phyloP scores from a whole-genome alignment of 2,113 vertebrate species.

The Propithecus coquereli region DNA sequence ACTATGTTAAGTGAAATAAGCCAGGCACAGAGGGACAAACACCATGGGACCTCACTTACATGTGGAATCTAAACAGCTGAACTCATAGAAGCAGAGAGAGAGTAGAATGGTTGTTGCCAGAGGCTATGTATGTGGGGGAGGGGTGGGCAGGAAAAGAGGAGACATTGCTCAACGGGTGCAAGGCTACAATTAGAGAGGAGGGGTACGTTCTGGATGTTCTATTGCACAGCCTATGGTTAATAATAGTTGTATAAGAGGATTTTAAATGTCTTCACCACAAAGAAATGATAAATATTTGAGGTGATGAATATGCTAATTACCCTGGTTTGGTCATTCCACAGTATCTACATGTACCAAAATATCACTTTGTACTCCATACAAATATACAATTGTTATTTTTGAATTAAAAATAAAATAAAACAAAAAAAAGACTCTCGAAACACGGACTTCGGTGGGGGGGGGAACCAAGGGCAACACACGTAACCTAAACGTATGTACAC shows the following conservation, averaged over 20 bases:
- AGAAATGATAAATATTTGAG: background rate
- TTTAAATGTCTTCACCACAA: background rate
- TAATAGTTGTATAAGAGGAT: background rate
- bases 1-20: background rate
- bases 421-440: too few species aligned
- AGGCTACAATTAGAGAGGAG: background rate
- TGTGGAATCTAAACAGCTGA: background rate
- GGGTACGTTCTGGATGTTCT: background rate
- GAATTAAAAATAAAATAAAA: background rate
- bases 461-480: too few species aligned
- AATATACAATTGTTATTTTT: background rate
- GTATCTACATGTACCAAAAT: background rate
- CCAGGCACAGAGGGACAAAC: background rate
- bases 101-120: background rate
- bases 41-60: background rate
- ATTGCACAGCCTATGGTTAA: background rate
- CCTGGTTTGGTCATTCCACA: background rate
- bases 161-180: background rate
- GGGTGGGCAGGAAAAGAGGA: background rate
- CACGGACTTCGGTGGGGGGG: too few species aligned
- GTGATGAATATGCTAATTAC: background rate
- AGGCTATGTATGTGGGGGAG: background rate
- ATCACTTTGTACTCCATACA: background rate
- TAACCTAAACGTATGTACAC: too few species aligned
- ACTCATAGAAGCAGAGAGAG: background rate